A percentile compares a stretch with the other conserved stretches of the same genome.
Conservation (phyloP, 2,888 invertebrate genomes). For the Steromphala cineraria region DNA sequence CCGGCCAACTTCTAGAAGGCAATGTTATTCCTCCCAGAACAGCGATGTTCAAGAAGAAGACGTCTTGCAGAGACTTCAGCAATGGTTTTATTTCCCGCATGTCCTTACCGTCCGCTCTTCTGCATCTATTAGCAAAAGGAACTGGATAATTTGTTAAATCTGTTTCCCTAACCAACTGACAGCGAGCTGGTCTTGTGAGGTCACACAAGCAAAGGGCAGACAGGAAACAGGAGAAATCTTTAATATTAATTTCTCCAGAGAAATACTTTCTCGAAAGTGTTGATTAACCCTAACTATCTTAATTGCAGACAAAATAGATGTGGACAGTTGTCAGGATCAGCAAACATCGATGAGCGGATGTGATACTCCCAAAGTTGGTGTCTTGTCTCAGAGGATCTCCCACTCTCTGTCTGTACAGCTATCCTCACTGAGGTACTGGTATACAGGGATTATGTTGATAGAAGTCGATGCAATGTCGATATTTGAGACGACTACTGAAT, state of each 20-base stretch:
- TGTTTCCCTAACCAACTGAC: slow-evolving; percentile 4
- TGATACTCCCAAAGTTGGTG: too few relatives aligned
- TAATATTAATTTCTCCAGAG: slow-evolving; percentile 11
- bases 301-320: slow-evolving; percentile 13
- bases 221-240: background rate
- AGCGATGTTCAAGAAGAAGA: too few relatives aligned
- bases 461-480: too few relatives aligned
- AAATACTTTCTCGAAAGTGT: background rate
- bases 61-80: too few relatives aligned
- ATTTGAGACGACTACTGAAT: too few relatives aligned
- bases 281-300: slow-evolving; percentile 8
- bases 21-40: too few relatives aligned
- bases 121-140: background rate
- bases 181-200: background rate
- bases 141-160: slow-evolving; percentile 7
- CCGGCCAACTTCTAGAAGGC: too few relatives aligned
- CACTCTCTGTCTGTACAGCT: too few relatives aligned
- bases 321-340: background rate
- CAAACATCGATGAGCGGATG: background rate
- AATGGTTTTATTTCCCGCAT: too few relatives aligned
- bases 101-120: background rate
- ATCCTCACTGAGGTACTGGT: too few relatives aligned
- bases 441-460: too few relatives aligned
- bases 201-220: background rate
- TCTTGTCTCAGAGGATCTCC: too few relatives aligned